A percentile compares a stretch with the other conserved stretches of the same genome.
Evolutionary conservation across 53 echinoderm and acorn worm species (phyloP).

Genomic region (Zoroaster sp.): DNA sequence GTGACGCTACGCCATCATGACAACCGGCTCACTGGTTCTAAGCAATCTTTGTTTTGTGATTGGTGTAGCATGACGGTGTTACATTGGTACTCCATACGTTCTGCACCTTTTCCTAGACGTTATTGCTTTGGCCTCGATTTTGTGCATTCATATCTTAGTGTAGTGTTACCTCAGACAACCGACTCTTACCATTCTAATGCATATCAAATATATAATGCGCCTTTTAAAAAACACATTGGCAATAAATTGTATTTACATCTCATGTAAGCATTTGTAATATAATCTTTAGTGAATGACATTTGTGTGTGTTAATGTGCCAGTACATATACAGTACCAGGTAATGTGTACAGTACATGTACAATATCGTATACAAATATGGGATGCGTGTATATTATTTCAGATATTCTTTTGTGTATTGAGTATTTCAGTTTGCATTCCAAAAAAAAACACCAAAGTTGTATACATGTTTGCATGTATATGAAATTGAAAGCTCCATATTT

Average conservation of each 20-base stretch:
- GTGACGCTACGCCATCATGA: no score
- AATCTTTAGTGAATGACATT: not conserved
- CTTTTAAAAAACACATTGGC: conserved; percentile 22
- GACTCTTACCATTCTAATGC: not conserved
- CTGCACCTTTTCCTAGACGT: no score
- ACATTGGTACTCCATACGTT: no score
- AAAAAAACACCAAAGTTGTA: no score
- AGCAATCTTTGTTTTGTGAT: no score
- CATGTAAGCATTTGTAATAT: conserved; percentile 14
- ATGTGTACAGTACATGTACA: not conserved
- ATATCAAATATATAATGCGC: not conserved
- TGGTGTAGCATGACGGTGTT: no score
- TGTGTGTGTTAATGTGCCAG: not conserved
- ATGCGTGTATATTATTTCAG: not conserved
- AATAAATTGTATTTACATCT: conserved; percentile 37
- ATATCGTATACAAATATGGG: not conserved
- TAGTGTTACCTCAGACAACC: not conserved
- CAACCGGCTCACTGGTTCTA: no score
- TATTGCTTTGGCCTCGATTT: no score
- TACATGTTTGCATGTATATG: no score
- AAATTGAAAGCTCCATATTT: no score
- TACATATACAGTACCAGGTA: conserved; percentile 4
- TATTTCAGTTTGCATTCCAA: no score
- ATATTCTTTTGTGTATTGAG: not conserved
- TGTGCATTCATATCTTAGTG: no score